Conservation (phyloP, 2,113 vertebrate genomes). For the Saccopteryx leptura region DNA sequence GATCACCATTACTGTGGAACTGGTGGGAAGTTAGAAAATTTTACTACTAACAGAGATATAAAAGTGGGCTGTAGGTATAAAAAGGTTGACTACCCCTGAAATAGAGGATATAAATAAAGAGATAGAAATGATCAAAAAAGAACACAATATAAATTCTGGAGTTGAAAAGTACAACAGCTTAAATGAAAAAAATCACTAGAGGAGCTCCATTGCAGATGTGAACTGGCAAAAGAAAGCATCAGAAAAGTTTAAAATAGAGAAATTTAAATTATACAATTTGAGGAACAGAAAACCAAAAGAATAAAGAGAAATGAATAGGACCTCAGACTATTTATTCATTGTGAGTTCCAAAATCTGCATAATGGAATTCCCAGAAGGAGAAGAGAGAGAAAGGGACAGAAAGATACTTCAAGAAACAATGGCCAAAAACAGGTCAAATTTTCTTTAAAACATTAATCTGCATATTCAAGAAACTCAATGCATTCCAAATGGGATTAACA, state of each 20-base stretch:
- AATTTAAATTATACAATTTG: neutral
- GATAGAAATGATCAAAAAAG: neutral
- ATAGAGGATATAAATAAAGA: neutral
- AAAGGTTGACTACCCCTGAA: too few relatives aligned
- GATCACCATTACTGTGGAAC: too few relatives aligned
- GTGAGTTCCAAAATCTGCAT: neutral
- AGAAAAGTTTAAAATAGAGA: neutral
- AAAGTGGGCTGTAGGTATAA: too few relatives aligned
- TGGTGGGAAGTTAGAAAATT: too few relatives aligned
- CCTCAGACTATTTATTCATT: neutral
- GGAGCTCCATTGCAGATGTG: neutral
- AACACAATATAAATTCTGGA: neutral
- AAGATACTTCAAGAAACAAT: neutral
- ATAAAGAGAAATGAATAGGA: neutral
- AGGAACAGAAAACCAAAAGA: neutral
- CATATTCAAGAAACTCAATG: neutral
- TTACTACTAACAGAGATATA: too few relatives aligned
- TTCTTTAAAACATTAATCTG: neutral
- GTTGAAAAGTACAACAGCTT: neutral
- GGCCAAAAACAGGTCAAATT: neutral
- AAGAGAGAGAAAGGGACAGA: neutral
- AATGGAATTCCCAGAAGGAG: neutral
- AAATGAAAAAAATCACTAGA: neutral
- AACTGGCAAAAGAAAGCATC: slow-evolving; percentile 40
- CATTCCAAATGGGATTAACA: neutral